These are phyloP conservation scores for Darevskia mixta DNA, from an alignment of 2,797 vertebrate genomes.

Conservation along the genomic window DNA sequence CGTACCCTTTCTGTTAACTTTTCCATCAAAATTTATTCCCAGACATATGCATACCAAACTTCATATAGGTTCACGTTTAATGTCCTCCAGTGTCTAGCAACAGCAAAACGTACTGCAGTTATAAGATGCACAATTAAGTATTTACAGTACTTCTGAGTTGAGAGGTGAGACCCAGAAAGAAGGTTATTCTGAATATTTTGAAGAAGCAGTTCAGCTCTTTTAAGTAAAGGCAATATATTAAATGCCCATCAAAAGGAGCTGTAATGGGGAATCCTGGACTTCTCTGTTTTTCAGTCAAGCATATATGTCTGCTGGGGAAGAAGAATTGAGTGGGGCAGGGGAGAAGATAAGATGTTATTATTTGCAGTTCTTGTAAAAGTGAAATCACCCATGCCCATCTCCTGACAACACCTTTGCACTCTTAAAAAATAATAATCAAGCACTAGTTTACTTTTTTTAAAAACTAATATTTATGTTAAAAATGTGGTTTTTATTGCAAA, in stretches of 20 bases:
- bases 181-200: not conserved
- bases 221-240: not conserved
- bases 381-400: constrained; percentile 4
- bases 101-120: too few relatives aligned
- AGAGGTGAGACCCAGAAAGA: not conserved
- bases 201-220: not conserved
- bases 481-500: not conserved
- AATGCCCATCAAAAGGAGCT: not conserved
- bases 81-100: too few relatives aligned
- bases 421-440: not conserved
- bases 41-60: too few relatives aligned
- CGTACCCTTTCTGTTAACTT: too few relatives aligned
- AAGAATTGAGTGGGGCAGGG: not conserved
- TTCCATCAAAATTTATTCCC: too few relatives aligned
- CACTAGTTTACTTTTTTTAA: not conserved
- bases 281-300: not conserved
- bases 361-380: not conserved
- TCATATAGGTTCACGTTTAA: too few relatives aligned
- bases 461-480: not conserved
- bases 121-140: too few relatives aligned
- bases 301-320: not conserved
- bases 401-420: not conserved
- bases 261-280: not conserved
- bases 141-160: not conserved
- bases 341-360: not conserved